phyloP scores from a whole-genome alignment of 2,797 vertebrate species.

The Phyllotis vaccarum region DNA sequence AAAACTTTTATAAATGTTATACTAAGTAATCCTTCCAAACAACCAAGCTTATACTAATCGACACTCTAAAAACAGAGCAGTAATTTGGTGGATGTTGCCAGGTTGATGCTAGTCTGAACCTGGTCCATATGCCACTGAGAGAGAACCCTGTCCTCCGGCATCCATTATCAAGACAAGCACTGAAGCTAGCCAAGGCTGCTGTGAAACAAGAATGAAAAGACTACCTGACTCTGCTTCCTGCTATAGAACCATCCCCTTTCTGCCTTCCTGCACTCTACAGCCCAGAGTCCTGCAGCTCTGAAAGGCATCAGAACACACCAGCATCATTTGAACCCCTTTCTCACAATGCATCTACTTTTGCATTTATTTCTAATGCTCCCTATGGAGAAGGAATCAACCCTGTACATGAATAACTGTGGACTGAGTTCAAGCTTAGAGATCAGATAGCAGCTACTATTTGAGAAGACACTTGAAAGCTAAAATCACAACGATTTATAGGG shows the following conservation, averaged over 20 bases:
- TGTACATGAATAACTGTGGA: neutral
- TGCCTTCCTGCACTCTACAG: neutral
- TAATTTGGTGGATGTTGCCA: neutral
- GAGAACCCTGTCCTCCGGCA: neutral
- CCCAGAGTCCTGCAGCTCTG: neutral
- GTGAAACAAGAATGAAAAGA: neutral
- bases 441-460: neutral
- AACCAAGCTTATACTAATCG: neutral
- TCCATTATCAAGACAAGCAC: neutral
- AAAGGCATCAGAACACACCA: neutral
- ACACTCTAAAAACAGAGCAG: neutral
- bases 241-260: neutral
- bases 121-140: neutral
- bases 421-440: neutral
- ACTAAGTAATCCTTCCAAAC: slow-evolving; percentile 38
- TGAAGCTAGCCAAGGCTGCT: neutral
- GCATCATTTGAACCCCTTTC: neutral
- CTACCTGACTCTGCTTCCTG: neutral
- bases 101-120: neutral
- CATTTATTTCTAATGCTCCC: neutral
- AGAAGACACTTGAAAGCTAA: neutral
- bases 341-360: neutral
- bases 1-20: slow-evolving; percentile 25
- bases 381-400: neutral
- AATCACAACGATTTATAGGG: neutral